These are phyloP conservation scores for Notolepis coatsorum DNA, from an alignment of 2,797 vertebrate genomes.

Conservation along the genomic window DNA sequence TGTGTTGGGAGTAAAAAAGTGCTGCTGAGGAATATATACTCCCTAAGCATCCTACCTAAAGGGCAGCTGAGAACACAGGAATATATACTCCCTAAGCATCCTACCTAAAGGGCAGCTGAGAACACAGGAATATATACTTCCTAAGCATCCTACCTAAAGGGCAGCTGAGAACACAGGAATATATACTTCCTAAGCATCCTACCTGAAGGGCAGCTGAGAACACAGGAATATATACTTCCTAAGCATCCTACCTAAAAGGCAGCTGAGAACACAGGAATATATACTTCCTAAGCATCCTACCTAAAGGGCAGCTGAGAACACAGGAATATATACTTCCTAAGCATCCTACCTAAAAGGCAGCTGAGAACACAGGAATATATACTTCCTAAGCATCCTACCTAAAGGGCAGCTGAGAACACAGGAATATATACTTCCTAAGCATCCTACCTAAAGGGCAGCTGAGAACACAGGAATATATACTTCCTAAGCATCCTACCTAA, in stretches of 20 bases:
- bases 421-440: constrained; percentile 39
- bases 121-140: constrained; percentile 40
- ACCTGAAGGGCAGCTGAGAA: constrained; percentile 53
- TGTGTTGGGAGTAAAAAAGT: constrained; percentile 48
- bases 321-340: constrained; percentile 42
- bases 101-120: constrained; percentile 19
- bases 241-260: constrained; percentile 42
- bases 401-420: constrained; percentile 19
- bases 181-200: constrained; percentile 27
- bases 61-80: constrained; percentile 56
- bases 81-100: constrained; percentile 31
- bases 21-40: constrained; percentile 27
- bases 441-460: constrained; percentile 20
- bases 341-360: constrained; percentile 42
- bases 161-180: constrained; percentile 31
- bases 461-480: constrained; percentile 38
- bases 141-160: constrained; percentile 33
- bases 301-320: constrained; percentile 22
- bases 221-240: constrained; percentile 38
- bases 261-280: too few relatives aligned
- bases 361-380: constrained; percentile 43
- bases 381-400: constrained; percentile 30
- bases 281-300: constrained; percentile 30
- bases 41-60: constrained; percentile 36
- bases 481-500: constrained; percentile 33